Evolutionary conservation across 1,140 invertebrate genomes (phyloP).

Genomic region (Galleria mellonella): DNA sequence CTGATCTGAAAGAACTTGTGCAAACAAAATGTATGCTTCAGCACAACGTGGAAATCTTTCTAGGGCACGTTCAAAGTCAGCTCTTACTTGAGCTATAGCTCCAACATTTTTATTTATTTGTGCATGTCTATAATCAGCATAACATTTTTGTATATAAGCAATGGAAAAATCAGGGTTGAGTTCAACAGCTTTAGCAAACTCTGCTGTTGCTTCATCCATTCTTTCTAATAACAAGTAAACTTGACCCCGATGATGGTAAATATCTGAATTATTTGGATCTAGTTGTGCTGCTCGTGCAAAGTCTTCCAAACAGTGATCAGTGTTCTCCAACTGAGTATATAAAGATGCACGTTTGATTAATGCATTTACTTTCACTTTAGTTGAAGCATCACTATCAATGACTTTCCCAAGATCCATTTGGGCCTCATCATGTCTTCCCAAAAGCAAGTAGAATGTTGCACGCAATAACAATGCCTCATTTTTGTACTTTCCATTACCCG

Average conservation of each 20-base stretch:
- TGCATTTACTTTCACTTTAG: conserved; percentile 86
- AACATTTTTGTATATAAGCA: conserved; percentile 91
- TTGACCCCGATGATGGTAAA: conserved; percentile 85
- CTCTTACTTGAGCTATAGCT: conserved; percentile 73
- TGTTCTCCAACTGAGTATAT: conserved; percentile 85
- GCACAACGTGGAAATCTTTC: conserved; percentile 87
- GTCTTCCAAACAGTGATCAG: conserved; percentile 83
- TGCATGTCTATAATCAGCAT: conserved; percentile 86
- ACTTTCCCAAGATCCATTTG: conserved; percentile 82
- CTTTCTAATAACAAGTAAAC: conserved; percentile 88
- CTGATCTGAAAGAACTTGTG: conserved; percentile 88
- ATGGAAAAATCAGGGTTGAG: conserved; percentile 89
- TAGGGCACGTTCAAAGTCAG: conserved; percentile 83
- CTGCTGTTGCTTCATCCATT: conserved; percentile 83
- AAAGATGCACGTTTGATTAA: conserved; percentile 92
- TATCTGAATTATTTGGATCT: conserved; percentile 87
- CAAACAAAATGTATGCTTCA: conserved; percentile 89
- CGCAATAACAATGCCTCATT: conserved; percentile 84
- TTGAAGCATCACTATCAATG: conserved; percentile 74
- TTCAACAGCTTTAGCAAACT: conserved; percentile 89
- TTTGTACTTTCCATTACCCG: conserved; percentile 65
- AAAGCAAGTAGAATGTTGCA: conserved; percentile 88
- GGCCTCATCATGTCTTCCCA: conserved; percentile 82
- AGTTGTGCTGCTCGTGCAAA: conserved; percentile 85
- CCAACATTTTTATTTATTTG: conserved; percentile 76